phyloP scores from a whole-genome alignment of 1,140 invertebrate species.

The honey bee (Apis mellifera) region Amel_HAv3.1 CM009940.2:9311501-9312000 shows the following conservation, averaged over 20 bases:
- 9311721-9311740: no score
- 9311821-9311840: no score
- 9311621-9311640: slow-evolving; percentile 39
- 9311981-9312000: no score
- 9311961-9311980: no score
- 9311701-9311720: not conserved
- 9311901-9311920: no score
- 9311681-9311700: not conserved
- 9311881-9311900: no score
- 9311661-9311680: slow-evolving; percentile 1
- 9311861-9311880: no score
- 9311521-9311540: slow-evolving; percentile 9
- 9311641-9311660: slow-evolving; percentile 11
- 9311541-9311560: slow-evolving; percentile 17
- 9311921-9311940: not conserved
- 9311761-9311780: slow-evolving; percentile 16
- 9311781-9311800: slow-evolving; percentile 9
- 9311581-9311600: slow-evolving; percentile 52
- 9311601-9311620: slow-evolving; percentile 48
- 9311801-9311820: no score
- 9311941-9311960: slow-evolving; percentile 55
- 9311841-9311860: no score
- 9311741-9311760: slow-evolving; percentile 6
- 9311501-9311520: slow-evolving; percentile 59
- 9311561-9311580: slow-evolving; percentile 33